Base-by-base conservation (phyloP, 2,797 vertebrate genomes). In the Choloepus didactylus region DNA sequence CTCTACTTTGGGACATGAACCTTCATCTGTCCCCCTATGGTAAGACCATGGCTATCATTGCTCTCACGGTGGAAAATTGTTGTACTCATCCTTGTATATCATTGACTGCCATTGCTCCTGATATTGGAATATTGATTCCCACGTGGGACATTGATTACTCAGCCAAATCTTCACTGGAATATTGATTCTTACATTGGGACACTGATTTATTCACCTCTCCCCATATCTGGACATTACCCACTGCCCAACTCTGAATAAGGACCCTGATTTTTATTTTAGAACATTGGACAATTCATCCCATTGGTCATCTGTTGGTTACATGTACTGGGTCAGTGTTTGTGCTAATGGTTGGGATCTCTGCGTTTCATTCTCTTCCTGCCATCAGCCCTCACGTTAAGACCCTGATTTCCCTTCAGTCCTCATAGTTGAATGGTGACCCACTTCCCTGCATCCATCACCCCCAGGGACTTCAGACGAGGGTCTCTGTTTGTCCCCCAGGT, bases 181-280 rank as follows among this genome's bases (percentile, higher is more conserved):
- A 97, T 97, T 89, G 97, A 97, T 95, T 44, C n/a, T 69, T 44
- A 35, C 35, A n/a, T 44, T 79, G 83, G 90, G 84, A 94, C 85
- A 87, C 67, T 82, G 80, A 87, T 88, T 95, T 56, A 56, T 21
- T 56, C 56, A 56, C 19, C 56, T 56, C 56, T 21, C 19, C 56
- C 19, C 19, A 19, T 75, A 89, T 95, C 83, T 69, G 59, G 70
- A 73, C 66, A 79, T 87, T 77, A 75, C 72, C 85, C 14, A 85
- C 81, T 9, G 83, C 62, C 12, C n/a, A 54, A n/a, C 23, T 5
- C 44, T 81, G 67, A 75, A 76, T 60, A 69, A 76, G 94, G 95
- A 91, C 38, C 38, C 51, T 70, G 35, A 62, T 54, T 88, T 91
- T 94, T 80, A 85, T 66, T 73, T 87, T 41, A 77, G 80, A 60